Conservation (phyloP, 2,888 invertebrate species). For the Hemicrepidius hirtus region DNA sequence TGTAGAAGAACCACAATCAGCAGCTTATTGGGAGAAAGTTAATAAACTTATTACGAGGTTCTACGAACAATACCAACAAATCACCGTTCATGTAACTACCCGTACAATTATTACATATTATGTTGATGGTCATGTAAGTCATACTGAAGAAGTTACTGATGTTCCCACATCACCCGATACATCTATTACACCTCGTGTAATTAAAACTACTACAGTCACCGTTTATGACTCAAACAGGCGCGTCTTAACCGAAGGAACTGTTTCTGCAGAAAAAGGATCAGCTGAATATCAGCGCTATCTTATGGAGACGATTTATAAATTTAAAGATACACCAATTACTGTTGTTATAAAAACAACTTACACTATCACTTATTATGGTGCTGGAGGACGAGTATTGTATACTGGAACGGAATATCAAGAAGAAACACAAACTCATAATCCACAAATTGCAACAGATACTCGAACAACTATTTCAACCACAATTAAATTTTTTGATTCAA, state of each 20-base stretch:
- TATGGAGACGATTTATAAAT: conserved; percentile 6
- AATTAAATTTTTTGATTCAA: conserved; percentile 19
- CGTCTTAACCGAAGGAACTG: not conserved
- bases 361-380: conserved; percentile 17
- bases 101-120: conserved; percentile 32
- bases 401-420: conserved; percentile 18
- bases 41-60: conserved; percentile 25
- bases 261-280: conserved; percentile 22
- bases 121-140: conserved; percentile 37
- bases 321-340: conserved; percentile 32
- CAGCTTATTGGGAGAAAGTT: conserved; percentile 42
- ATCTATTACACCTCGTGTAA: conserved; percentile 11
- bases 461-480: conserved; percentile 26
- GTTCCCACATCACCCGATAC: not conserved
- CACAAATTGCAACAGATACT: conserved; percentile 15
- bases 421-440: conserved; percentile 25
- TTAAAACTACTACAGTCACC: conserved; percentile 17
- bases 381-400: conserved; percentile 6
- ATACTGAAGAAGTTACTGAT: conserved; percentile 21
- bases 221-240: not conserved
- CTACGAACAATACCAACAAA: conserved; percentile 5
- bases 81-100: conserved; percentile 18
- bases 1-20: conserved; percentile 17
- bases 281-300: not conserved
- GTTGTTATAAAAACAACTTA: conserved; percentile 19